Evolutionary conservation across 2,113 vertebrate species (phyloP), one percentile per base, ranked within the genome.

Genomic region (Plectropomus leopardus): DNA sequence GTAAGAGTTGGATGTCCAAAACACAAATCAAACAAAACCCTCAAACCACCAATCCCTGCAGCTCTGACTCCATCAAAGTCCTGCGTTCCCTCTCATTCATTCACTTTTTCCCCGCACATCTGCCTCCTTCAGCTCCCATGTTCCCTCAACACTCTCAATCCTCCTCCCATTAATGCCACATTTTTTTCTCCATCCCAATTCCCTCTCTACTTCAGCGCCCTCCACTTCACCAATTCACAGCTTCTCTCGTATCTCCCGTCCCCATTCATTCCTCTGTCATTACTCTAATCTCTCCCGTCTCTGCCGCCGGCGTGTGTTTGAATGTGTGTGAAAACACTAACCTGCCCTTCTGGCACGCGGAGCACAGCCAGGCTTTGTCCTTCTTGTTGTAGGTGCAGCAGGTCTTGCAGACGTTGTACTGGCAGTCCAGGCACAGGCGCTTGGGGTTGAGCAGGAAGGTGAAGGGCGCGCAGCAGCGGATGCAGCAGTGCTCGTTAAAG

Each of bases 401-500:
- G 95, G 90, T 94, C 94, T 97, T 98, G 95, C 98, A 99, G 90
- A 99, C 95, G 80, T 97, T 98, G 95, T 96, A 99, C 82, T 94
- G 96, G 93, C 98, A 99, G 82, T 99, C 97, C 34, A 96, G 94
- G 50, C 98, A 99, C 67, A 89, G 95, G 24, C 96, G 95, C 89
- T 96, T 97, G 84, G 96, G 96, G 93, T 99, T 99, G 93, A 99
- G 94, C 21, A 99, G 96, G 88, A 98, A 99, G 5, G 97, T 97
- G 95, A 99, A 99, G 77, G 98, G 97, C 3, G 95, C 84, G 50
- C 98, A 99, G 94, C 98, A 99, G 86, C 98, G 97, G 93, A 99
- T 99, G 80, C 98, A 99, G 94, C 98, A 99, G 90, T 95, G 97
- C 87, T 99, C 96, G 7, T 98, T 97, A 87, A 99, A 99, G 89